These are phyloP conservation scores for Dynastes hyllus DNA, from an alignment of 2,888 invertebrate genomes.

Conservation along the genomic window DNA sequence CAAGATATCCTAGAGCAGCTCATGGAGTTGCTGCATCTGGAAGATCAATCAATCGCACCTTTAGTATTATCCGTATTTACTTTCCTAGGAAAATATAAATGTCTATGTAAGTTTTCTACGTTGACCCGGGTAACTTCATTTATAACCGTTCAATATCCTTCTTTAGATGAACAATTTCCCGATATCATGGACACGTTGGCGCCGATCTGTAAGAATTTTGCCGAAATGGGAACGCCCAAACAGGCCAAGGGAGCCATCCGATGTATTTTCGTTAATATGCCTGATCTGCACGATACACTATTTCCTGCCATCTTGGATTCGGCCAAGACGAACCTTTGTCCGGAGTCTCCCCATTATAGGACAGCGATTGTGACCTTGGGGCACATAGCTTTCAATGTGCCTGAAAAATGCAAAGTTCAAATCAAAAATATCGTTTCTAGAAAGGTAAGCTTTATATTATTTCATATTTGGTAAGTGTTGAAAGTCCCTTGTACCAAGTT, in stretches of 20 bases:
- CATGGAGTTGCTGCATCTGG: slow-evolving; percentile 84
- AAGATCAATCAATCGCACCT: slow-evolving; percentile 87
- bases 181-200: slow-evolving; percentile 85
- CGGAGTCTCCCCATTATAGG: slow-evolving; percentile 87
- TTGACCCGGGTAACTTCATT: neutral
- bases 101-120: slow-evolving; percentile 77
- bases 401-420: slow-evolving; percentile 90
- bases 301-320: slow-evolving; percentile 90
- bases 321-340: slow-evolving; percentile 82
- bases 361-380: slow-evolving; percentile 96
- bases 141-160: neutral
- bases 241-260: slow-evolving; percentile 98
- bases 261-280: slow-evolving; percentile 91
- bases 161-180: slow-evolving; percentile 82
- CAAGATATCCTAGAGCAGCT: slow-evolving; percentile 87
- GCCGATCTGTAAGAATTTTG: slow-evolving; percentile 90
- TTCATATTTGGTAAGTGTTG: too few relatives aligned
- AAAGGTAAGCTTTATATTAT: slow-evolving; percentile 74
- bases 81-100: slow-evolving; percentile 90
- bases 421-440: slow-evolving; percentile 96
- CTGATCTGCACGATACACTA: slow-evolving; percentile 80
- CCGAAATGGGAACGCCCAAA: slow-evolving; percentile 92
- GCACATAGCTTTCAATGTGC: slow-evolving; percentile 94
- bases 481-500: too few relatives aligned
- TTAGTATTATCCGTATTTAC: slow-evolving; percentile 88